Evolutionary conservation across 2,888 invertebrate species (phyloP), one percentile per base, ranked within the genome.

Genomic region (Lapara coniferarum): DNA sequence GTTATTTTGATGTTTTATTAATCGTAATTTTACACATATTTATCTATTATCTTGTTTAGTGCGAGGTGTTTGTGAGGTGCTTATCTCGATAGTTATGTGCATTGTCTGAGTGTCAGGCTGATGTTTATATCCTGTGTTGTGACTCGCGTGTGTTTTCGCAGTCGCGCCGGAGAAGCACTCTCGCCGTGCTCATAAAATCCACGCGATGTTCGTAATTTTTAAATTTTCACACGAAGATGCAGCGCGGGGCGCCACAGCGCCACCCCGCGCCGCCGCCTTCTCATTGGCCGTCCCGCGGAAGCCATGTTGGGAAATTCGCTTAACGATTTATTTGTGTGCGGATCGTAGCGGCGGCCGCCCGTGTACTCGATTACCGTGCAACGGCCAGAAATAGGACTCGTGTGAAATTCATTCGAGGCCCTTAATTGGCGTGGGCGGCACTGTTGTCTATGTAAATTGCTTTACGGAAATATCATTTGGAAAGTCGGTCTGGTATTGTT

Each of bases 261-360:
- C 78, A 75, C 80, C 82, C 81, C 79, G 63, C 63, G 63, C 80
- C 82, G 75, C 81, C 80, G 76, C 74, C 85, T 80, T 80, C 83
- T 85, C 82, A 83, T 85, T 83, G 86, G 83, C 84, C 82, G 78
- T 80, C 80, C 80, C 84, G 83, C 81, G 89, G 90, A 87, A 88
- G 91, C 91, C 90, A 90, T 91, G 87, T 90, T 91, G 89, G 90
- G 85, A 89, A 91, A 90, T 87, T 89, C 87, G 84, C 86, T 87
- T 86, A 87, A 88, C 89, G 87, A 89, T 90, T 89, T 90, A 89
- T 90, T 90, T 88, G 85, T 89, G 86, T 85, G 84, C 87, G 83
- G 83, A 85, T 83, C 83, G 85, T 76, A 80, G 77, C 81, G 78
- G 71, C 76, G 77, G 76, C 77, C 81, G 81, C 81, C 77, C 83